Base-by-base conservation (phyloP, 2,797 vertebrate genomes). In the Poecilia gillii region DNA sequence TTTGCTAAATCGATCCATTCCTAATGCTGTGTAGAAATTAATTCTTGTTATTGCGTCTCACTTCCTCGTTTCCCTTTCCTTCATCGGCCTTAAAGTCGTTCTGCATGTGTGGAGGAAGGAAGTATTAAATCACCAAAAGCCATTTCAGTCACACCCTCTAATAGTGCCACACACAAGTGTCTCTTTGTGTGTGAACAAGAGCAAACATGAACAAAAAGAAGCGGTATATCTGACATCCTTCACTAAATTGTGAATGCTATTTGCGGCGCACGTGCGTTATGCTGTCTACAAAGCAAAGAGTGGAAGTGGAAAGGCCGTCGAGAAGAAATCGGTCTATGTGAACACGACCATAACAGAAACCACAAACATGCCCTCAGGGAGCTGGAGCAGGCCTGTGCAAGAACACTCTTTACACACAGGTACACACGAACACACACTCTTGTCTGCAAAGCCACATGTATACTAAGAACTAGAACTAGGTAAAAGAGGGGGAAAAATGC, bases 91-190 rank as follows among this genome's bases (percentile, higher is more conserved):
- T 49, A 43, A 55, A 57, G 2, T 13, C 57, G 0, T 28, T 78
- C 13, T 62, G 2, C 46, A 45, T 57, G 12, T 51, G 13, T 43
- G 53, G 12, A 51, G 90, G 90, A 93, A 83, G 90, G 90, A 94
- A 93, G 87, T 89, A 91, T 78, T 94, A 82, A 93, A 94, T 94
- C 88, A 91, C 74, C 7, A 20, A 83, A 86, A 82, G 81, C 86
- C 85, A 85, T 76, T 77, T 81, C 85, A 86, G 87, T 90, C 88
- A 85, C 84, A 89, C 77, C 81, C 74, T 87, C 62, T 71, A 75
- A 72, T 76, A 43, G 55, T 75, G 78, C 76, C 80, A 77, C 83
- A 41, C 33, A 45, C 45, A 73, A 85, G 13, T 87, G 80, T 33
- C 23, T 9, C 57, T 73, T 74, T 62, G 43, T 49, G 39, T 74